Conservation (phyloP, 2,797 vertebrate genomes). For the Cirrhinus mrigala region DNA sequence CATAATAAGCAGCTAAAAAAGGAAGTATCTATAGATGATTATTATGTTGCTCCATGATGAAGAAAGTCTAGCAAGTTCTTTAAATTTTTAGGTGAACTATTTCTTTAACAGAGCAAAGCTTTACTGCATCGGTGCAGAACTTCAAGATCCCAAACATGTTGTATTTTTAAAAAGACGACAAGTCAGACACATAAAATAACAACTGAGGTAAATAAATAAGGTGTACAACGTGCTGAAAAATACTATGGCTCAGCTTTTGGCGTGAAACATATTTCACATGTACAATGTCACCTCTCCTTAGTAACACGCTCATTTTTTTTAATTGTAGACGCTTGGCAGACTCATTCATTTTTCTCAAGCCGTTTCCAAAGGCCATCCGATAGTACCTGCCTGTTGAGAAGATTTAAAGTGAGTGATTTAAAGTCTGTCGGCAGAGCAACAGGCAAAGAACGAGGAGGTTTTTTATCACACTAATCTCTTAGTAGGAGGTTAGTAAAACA, state of each 20-base stretch:
- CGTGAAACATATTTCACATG: background rate
- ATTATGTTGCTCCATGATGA: constrained; percentile 1
- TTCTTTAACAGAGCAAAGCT: background rate
- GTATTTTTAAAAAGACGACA: background rate
- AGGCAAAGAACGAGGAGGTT: constrained; percentile 21
- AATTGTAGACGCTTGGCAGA: background rate
- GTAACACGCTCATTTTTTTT: background rate
- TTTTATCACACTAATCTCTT: constrained; percentile 33
- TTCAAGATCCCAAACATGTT: constrained; percentile 19
- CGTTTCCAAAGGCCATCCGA: background rate
- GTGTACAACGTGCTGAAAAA: background rate
- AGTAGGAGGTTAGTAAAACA: constrained; percentile 20
- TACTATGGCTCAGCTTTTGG: background rate
- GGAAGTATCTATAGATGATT: background rate
- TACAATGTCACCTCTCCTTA: background rate
- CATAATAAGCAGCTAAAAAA: constrained; percentile 9
- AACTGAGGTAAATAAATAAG: constrained; percentile 10
- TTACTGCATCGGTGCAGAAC: background rate
- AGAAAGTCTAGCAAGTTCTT: background rate
- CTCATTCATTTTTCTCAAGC: background rate
- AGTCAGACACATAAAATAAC: background rate
- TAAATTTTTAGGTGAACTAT: background rate
- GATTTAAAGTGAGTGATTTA: constrained; percentile 6
- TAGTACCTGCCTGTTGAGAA: background rate
- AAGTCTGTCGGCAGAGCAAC: background rate